These are phyloP conservation scores for Manis pentadactyla DNA, from an alignment of 2,797 vertebrate genomes.

Conservation along the genomic window DNA sequence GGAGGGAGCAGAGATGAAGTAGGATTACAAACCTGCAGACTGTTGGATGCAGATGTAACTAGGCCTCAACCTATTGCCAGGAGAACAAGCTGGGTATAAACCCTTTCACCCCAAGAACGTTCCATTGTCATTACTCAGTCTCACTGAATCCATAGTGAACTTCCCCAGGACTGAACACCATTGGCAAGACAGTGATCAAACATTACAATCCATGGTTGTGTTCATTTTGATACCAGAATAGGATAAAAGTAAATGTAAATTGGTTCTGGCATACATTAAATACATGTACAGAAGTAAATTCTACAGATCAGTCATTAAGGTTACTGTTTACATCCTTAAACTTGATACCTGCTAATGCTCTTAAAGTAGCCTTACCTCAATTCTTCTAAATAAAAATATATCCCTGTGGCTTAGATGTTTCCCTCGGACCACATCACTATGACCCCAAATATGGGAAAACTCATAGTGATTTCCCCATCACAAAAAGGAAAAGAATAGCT, in stretches of 20 bases:
- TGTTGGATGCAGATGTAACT: too few species aligned
- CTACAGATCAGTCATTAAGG: background rate
- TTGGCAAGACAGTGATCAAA: background rate
- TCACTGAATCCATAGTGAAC: too few species aligned
- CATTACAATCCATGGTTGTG: background rate
- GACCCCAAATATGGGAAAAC: background rate
- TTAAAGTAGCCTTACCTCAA: background rate
- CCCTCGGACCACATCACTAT: background rate
- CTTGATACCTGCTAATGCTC: background rate
- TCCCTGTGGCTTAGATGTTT: background rate
- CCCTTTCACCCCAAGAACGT: too few species aligned
- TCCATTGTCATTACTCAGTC: too few species aligned
- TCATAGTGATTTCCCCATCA: background rate
- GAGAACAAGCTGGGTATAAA: too few species aligned
- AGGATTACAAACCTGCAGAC: too few species aligned
- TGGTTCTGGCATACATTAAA: background rate
- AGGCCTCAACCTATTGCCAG: too few species aligned
- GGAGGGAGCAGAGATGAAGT: too few species aligned
- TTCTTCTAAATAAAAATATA: background rate
- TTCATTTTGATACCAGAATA: background rate
- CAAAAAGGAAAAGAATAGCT: background rate
- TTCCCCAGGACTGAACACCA: too few species aligned
- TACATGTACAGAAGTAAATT: background rate
- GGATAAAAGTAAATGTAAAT: background rate
- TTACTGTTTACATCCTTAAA: background rate